These are phyloP conservation scores for Spilosoma lubricipeda DNA, from an alignment of 2,888 invertebrate genomes.

Conservation along the genomic window DNA sequence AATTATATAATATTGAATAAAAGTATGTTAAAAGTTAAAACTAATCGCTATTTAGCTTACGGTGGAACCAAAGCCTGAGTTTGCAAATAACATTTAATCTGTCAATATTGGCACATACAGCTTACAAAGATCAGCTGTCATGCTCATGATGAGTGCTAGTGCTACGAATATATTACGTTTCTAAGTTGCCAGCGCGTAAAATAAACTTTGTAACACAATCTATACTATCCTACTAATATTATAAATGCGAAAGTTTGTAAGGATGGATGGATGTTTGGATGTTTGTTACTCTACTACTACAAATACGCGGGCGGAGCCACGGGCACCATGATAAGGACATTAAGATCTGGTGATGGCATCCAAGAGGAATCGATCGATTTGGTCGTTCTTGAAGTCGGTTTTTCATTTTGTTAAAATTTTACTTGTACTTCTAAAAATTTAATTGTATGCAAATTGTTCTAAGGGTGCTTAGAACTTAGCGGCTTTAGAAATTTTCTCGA, in stretches of 20 bases:
- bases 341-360: too few relatives aligned
- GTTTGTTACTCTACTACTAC: too few relatives aligned
- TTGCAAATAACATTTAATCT: slow-evolving; percentile 27
- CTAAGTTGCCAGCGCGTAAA: slow-evolving; percentile 4
- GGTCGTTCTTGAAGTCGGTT: too few relatives aligned
- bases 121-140: slow-evolving; percentile 42
- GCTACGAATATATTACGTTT: neutral
- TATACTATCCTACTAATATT: too few relatives aligned
- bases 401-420: too few relatives aligned
- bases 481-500: neutral
- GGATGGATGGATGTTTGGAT: too few relatives aligned
- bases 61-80: neutral
- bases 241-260: too few relatives aligned
- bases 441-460: neutral
- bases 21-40: neutral
- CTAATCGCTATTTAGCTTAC: neutral
- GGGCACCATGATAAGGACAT: too few relatives aligned
- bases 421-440: neutral
- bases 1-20: neutral
- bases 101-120: slow-evolving; percentile 30
- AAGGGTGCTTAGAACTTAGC: neutral
- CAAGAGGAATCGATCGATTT: too few relatives aligned
- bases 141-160: slow-evolving; percentile 34
- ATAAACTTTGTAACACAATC: slow-evolving; percentile 2
- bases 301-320: too few relatives aligned